Evolutionary conservation across 2,797 vertebrate species (phyloP).

Genomic region (Vipera ursinii): DNA sequence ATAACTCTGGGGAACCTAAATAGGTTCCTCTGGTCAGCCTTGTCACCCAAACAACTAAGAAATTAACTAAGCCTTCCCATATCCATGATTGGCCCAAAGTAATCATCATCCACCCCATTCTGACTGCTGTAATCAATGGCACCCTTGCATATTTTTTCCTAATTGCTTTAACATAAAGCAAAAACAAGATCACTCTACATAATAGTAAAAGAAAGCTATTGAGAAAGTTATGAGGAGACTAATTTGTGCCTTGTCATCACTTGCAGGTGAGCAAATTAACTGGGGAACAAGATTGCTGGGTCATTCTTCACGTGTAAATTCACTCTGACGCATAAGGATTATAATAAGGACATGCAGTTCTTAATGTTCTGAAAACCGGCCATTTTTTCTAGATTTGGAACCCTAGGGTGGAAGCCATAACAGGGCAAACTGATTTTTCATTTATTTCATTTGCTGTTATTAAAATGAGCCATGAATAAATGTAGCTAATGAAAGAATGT

Average conservation of each 20-base stretch:
- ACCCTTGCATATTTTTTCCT: neutral
- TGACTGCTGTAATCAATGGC: neutral
- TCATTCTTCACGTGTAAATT: neutral
- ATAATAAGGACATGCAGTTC: neutral
- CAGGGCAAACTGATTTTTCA: slow-evolving; percentile 2
- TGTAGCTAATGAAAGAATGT: slow-evolving; percentile 22
- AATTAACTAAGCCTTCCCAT: neutral
- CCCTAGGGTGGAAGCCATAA: neutral
- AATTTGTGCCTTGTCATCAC: neutral
- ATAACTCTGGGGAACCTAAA: neutral
- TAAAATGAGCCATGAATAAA: slow-evolving; percentile 16
- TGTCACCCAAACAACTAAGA: neutral
- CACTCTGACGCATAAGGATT: neutral
- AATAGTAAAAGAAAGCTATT: neutral
- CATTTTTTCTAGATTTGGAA: neutral
- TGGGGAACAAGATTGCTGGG: neutral
- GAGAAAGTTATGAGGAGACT: neutral
- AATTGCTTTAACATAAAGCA: neutral
- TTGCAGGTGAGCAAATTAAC: neutral
- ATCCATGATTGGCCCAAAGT: neutral
- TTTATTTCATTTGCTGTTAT: neutral
- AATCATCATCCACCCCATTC: neutral
- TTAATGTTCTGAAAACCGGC: neutral
- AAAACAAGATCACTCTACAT: neutral
- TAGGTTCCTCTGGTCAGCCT: neutral